Base-by-base conservation (phyloP, 2,888 invertebrate genomes). In the Apantesis nais region DNA sequence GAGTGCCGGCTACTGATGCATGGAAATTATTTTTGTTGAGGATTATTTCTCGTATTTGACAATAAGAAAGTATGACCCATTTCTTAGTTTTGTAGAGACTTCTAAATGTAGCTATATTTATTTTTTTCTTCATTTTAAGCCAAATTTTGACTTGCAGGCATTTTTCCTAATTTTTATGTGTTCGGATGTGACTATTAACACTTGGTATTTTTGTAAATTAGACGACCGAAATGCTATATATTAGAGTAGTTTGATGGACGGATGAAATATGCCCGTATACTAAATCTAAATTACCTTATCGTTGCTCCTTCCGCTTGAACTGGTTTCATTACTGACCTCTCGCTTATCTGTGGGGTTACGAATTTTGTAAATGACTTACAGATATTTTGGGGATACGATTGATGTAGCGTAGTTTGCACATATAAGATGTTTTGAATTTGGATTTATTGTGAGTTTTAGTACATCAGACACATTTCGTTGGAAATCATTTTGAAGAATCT, bases 21-120 rank as follows among this genome's bases (percentile, higher is more conserved):
- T 87, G 89, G 89, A 89, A 89, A 90, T 92, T 90, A 88, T 89
- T 88, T 84, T 86, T 85, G 84, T 79, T 84, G 81, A 84, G 84
- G 81, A 79, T 65, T 41, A 78, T 81, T 83, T 79, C 83, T 83
- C 81, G 80, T 81, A 72, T 73, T 67, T 58, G 69, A 70, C 70
- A 70, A 67, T 65, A 72, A 72, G 76, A 77, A 80, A 79, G 76
- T 80, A 80, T n/a, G n/a, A n/a, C n/a, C n/a, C n/a, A n/a, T n/a
- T n/a, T n/a, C n/a, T n/a, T n/a, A n/a, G n/a, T n/a, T n/a, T n/a
- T n/a, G n/a, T n/a, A n/a, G n/a, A n/a, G n/a, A n/a, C n/a, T n/a
- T n/a, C n/a, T n/a, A n/a, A n/a, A n/a, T n/a, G n/a, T n/a, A n/a
- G n/a, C n/a, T n/a, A n/a, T n/a, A n/a, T n/a, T n/a, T n/a, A n/a